Base-by-base conservation (phyloP, 2,113 vertebrate genomes). In the Tragelaphus imberbis region DNA sequence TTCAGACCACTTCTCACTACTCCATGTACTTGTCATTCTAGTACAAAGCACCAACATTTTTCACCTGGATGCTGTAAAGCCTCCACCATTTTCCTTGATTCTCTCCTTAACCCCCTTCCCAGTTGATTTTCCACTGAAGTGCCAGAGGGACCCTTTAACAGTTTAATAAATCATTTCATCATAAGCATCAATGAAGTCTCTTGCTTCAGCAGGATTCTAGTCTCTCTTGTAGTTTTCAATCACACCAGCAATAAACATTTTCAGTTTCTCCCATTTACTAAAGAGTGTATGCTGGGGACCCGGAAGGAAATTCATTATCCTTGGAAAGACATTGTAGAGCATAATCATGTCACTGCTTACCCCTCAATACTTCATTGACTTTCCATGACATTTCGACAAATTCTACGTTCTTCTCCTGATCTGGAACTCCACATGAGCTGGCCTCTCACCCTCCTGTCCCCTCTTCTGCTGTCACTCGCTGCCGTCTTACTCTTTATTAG, bases 391-490 rank as follows among this genome's bases (percentile, higher is more conserved):
- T 3, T 21, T 4, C 6, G 14, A 75, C 16, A 30, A 47, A 82
- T 49, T 44, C 3, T 14, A 19, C 1, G 3, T 25, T 9, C 27
- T 10, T 33, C 30, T 94, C 71, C 47, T 3, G 2, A 4, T 23
- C 6, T 28, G 7, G 1, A 79, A 11, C 44, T 47, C 44, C 30
- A 15, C 16, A 7, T 14, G 71, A 61, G 2, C 6, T 40, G 56
- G 10, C 4, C 23, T 7, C 5, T 23, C 27, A 33, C 28, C 44
- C 3, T 7, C 5, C 51, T 0, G 7, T 16, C 1, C 0, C 11
- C 7, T 82, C 13, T 40, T 87, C 36, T 71, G 40, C 49, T 68
- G 9, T 12, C 2, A n/a, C 17, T 51, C 28, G 11, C 30, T 4
- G 2, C n/a, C 44, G 40, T 75, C 90, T 33, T 61, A n/a, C 4